phyloP scores from a whole-genome alignment of 2,113 vertebrate genomes.

The Hydropotes inermis region DNA sequence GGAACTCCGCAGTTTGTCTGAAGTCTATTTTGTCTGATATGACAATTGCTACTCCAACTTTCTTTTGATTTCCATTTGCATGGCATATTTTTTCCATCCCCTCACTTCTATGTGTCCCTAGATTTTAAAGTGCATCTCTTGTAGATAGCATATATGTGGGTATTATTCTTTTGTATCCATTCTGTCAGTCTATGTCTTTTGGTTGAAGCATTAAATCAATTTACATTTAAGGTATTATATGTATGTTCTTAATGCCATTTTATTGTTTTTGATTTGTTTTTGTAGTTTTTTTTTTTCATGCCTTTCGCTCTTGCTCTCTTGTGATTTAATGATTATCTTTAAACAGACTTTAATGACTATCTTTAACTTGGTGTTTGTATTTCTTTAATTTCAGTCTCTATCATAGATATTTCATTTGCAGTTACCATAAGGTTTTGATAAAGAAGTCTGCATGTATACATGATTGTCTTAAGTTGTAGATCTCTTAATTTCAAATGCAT shows the following conservation, averaged over 20 bases:
- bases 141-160: neutral
- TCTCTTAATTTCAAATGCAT: neutral
- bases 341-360: neutral
- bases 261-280: neutral
- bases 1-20: neutral
- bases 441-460: neutral
- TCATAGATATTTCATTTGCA: neutral
- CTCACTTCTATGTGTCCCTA: neutral
- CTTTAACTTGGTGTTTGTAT: neutral
- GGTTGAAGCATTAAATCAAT: neutral
- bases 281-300: neutral
- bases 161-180: neutral
- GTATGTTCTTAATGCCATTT: neutral
- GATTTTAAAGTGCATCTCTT: neutral
- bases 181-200: neutral
- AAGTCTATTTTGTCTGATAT: neutral
- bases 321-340: neutral
- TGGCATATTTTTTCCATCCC: neutral
- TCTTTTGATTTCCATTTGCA: neutral
- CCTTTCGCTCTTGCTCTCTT: neutral
- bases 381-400: neutral
- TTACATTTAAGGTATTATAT: neutral
- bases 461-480: neutral
- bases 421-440: neutral
- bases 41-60: neutral